Base-by-base conservation (phyloP, 2,797 vertebrate genomes). In the Myotis planiceps region DNA sequence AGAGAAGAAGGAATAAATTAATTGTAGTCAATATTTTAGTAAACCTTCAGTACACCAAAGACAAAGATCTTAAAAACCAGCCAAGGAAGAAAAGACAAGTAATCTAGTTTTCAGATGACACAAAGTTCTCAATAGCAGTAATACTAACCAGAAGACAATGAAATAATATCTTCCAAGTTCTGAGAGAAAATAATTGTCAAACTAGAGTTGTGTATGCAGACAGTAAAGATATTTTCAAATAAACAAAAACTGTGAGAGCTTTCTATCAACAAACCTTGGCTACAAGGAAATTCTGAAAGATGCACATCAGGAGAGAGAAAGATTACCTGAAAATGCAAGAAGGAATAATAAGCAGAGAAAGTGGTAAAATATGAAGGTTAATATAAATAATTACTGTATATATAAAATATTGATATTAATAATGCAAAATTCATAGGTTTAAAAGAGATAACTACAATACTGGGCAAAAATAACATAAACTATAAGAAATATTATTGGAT, bases 211-310 rank as follows among this genome's bases (percentile, higher is more conserved):
- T 79, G 23, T 65, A 71, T 21, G 7, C 10, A 49, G n/a, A 69
- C 49, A 69, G 69, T 34, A 66, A 91, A 88, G 42, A 78, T 47
- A 65, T 71, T 84, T 86, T 76, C 32, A 84, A 92, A 72, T 63
- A 60, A 82, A 80, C 58, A 92, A 71, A 75, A 92, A 78, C 37
- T 32, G 19, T 74, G 37, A 71, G 2, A 42, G 18, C 45, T 72
- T 39, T 55, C 25, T 21, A 66, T 66, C 63, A 88, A 88, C 25
- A 65, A 55, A 39, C 9, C 3, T 87, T 88, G 6, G 1, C 47
- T 39, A 39, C 0, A 83, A 32, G 21, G 5, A 83, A 39, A 94
- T 91, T 84, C 83, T 88, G 83, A 82, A 72, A 23, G n/a, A 53
- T 32, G 29, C 2, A 72, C 27, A 45, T 51, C 5, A 66, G 39